These are phyloP conservation scores for Mercenaria mercenaria DNA, from an alignment of 1,140 invertebrate species.

Conservation along the genomic window DNA sequence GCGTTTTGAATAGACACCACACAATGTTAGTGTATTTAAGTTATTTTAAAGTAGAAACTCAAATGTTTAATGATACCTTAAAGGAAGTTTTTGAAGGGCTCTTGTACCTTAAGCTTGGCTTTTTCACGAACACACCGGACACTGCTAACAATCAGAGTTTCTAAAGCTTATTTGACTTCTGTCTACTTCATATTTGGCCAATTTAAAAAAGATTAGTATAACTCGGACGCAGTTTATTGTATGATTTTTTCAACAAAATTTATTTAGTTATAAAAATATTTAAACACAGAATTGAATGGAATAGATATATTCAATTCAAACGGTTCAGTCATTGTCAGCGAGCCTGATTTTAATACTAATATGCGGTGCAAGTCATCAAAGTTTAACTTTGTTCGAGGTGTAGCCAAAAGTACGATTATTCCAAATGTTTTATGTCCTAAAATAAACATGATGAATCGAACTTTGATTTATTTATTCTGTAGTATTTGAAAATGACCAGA, in stretches of 20 bases:
- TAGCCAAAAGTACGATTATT: neutral
- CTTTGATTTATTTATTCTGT: conserved; percentile 25
- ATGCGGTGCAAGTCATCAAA: neutral
- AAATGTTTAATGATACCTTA: conserved; percentile 29
- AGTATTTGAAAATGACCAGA: conserved; percentile 16
- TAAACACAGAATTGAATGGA: neutral
- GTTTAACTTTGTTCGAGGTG: neutral
- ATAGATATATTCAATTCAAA: conserved; percentile 10
- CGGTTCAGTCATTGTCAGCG: neutral
- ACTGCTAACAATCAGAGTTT: conserved; percentile 1
- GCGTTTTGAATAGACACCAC: neutral
- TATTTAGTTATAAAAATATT: conserved; percentile 5
- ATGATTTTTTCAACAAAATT: conserved; percentile 20
- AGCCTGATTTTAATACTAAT: neutral
- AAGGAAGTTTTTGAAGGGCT: conserved; percentile 3
- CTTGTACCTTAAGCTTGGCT: conserved; percentile 8
- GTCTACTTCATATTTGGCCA: conserved; percentile 2
- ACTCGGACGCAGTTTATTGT: neutral
- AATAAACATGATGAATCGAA: neutral
- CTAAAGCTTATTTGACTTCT: conserved; percentile 36
- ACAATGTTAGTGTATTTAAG: conserved; percentile 3
- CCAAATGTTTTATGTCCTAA: neutral
- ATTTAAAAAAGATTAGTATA: conserved; percentile 17
- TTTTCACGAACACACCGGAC: neutral
- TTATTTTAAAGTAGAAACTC: conserved; percentile 17